These are phyloP conservation scores for Marcusenius ussheri DNA, from an alignment of 2,113 vertebrate genomes.

Conservation along the genomic window DNA sequence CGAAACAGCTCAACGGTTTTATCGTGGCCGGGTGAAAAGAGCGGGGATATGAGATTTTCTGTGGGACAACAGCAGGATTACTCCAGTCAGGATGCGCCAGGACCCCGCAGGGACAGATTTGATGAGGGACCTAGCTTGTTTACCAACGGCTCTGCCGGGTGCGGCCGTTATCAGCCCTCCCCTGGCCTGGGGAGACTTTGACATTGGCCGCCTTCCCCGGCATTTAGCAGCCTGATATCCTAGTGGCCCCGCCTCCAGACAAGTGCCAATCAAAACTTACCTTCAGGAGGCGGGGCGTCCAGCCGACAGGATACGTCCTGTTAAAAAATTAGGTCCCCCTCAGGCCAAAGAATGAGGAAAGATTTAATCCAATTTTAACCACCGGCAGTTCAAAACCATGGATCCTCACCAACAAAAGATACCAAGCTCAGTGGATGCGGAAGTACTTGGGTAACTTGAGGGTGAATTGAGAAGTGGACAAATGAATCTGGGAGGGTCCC, in stretches of 20 bases:
- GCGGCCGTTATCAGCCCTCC: constrained; percentile 40
- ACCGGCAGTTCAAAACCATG: background rate
- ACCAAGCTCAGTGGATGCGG: background rate
- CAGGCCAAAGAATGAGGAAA: background rate
- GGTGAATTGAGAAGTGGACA: background rate
- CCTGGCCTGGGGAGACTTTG: background rate
- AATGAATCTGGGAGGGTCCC: background rate
- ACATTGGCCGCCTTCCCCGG: background rate
- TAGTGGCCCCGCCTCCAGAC: background rate
- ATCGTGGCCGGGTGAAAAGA: background rate
- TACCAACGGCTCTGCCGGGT: constrained; percentile 36
- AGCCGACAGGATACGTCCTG: background rate
- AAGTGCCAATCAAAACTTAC: background rate
- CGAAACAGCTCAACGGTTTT: constrained; percentile 23
- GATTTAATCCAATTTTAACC: background rate
- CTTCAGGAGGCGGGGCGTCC: background rate
- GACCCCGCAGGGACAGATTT: constrained; percentile 28
- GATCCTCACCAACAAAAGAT: background rate
- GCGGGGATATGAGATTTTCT: constrained; percentile 21
- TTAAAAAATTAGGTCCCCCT: background rate
- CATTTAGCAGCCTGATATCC: background rate
- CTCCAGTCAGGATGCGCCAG: constrained; percentile 2
- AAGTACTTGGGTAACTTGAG: background rate
- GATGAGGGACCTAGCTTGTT: constrained; percentile 24
- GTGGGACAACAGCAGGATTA: constrained; percentile 28